Evolutionary conservation across 2,113 vertebrate genomes (phyloP), one percentile per base, ranked within the genome.

Genomic region (Leuciscus idus): DNA sequence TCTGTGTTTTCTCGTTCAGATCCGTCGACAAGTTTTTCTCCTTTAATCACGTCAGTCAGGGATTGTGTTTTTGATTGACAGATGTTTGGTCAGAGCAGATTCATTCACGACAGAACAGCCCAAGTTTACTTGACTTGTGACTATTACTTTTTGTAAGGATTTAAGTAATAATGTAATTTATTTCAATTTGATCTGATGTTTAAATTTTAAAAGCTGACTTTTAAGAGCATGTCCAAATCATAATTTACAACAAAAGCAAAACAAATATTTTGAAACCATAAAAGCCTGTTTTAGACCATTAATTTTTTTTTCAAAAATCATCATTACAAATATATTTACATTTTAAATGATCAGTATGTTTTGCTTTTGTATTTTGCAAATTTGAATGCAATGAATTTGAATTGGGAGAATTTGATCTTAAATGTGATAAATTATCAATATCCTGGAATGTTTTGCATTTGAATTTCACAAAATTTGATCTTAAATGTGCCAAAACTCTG

Each of bases 41-140:
- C 6, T n/a, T 64, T 26, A 28, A 80, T 46, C 36, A 1, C 36
- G 9, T 46, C 59, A 21, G 59, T 62, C 78, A 3, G 33, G 3
- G 30, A 39, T 12, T n/a, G 23, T 6, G 55, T 8, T 61, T 79
- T 6, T 81, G 46, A 81, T 81, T 48, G 39, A 59, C 48, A 13
- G 3, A 48, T 28, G 23, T 81, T 81, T 81, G 59, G 7, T 81
- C 78, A 64, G 36, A 79, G 6, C 33, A 43, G 23, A 73, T 68
- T 68, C 6, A 12, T 43, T 8, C 55, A 21, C 1, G 50, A 1
- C 48, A 50, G 48, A 50, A 50, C 48, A 50, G 48, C 4, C 4
- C 48, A 13, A 52, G 4, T 13, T 64, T 26, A 28, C 11, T 4
- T 62, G 23, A 26, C 12, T 62, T 11, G 26, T 62, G 11, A 5